phyloP scores from a whole-genome alignment of 2,888 invertebrate species.

The Kuschelorhynchus macadamiae region DNA sequence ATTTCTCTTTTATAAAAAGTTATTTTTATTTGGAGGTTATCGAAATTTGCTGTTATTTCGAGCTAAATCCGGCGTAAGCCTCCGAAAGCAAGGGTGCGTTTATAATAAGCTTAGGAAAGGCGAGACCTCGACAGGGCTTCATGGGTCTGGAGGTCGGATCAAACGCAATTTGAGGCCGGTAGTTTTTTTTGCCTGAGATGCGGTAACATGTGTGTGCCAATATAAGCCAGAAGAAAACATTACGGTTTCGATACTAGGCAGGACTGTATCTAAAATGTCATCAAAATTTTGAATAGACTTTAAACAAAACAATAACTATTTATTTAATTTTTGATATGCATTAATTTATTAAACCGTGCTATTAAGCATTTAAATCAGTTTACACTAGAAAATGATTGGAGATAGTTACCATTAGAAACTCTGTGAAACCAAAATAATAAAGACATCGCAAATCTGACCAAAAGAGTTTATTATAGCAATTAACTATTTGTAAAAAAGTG shows the following conservation, averaged over 20 bases:
- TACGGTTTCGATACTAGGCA: background rate
- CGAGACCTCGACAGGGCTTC: slow-evolving; percentile 23
- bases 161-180: slow-evolving; percentile 37
- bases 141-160: slow-evolving; percentile 22
- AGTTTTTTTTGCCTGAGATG: slow-evolving; percentile 28
- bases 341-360: no score
- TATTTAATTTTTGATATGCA: no score
- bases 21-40: slow-evolving; percentile 32
- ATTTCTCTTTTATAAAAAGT: background rate
- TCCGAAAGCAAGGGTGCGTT: slow-evolving; percentile 22
- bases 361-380: no score
- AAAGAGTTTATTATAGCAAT: no score
- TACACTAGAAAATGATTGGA: no score
- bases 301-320: no score
- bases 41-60: slow-evolving; percentile 34
- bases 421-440: no score
- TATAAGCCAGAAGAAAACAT: slow-evolving; percentile 24
- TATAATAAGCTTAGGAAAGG: slow-evolving; percentile 41
- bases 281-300: no score
- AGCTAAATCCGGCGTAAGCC: slow-evolving; percentile 31
- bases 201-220: slow-evolving; percentile 29
- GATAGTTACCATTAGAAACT: no score
- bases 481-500: no score
- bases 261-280: slow-evolving; percentile 11
- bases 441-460: no score